phyloP scores from a whole-genome alignment of 2,888 invertebrate genomes.

The Blomia tropicalis region DNA sequence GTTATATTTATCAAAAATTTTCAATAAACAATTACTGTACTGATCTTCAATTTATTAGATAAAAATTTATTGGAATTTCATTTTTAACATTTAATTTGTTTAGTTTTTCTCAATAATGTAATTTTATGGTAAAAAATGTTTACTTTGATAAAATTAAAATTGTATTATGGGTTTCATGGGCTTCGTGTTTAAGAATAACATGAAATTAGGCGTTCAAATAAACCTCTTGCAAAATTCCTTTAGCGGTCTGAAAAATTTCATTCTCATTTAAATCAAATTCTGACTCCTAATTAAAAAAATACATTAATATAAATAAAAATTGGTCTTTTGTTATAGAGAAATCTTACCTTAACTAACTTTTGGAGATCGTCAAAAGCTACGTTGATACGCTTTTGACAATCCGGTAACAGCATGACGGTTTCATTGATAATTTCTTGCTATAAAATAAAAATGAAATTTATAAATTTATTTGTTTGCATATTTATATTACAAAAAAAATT shows the following conservation, averaged over 20 bases:
- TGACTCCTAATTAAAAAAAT: neutral
- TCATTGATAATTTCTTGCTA: slow-evolving; percentile 79
- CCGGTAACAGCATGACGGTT: slow-evolving; percentile 78
- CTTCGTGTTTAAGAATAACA: no score
- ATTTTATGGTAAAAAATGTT: no score
- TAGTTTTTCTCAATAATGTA: no score
- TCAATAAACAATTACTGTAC: no score
- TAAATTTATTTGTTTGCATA: no score
- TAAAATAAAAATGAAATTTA: neutral
- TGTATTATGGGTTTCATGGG: no score
- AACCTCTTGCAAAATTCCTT: neutral
- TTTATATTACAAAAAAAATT: neutral
- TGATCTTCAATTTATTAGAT: no score
- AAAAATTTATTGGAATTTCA: no score
- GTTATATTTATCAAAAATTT: no score
- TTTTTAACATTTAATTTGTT: no score
- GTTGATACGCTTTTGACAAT: slow-evolving; percentile 58
- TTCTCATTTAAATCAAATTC: neutral
- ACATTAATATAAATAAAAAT: neutral
- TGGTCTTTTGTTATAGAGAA: neutral
- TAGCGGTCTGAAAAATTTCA: neutral
- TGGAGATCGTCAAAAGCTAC: slow-evolving; percentile 61
- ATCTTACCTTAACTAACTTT: slow-evolving; percentile 33
- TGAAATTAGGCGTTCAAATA: neutral
- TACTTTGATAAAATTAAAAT: no score